These are phyloP conservation scores for Heterotilapia buettikoferi DNA, from an alignment of 2,113 vertebrate genomes.

Conservation along the genomic window DNA sequence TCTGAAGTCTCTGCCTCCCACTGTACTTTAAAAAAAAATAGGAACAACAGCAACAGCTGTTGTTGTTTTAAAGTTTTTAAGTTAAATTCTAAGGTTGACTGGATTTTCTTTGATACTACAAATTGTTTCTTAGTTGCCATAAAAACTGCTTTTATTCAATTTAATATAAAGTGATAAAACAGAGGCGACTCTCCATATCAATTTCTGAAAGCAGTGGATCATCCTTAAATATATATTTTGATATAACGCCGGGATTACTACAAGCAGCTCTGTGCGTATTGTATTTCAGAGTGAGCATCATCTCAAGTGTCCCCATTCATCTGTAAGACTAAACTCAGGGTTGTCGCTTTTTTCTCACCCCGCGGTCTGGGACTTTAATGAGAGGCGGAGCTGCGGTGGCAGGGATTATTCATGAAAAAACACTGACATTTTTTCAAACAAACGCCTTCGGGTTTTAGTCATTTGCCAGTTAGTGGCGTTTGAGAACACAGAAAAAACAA, in stretches of 20 bases:
- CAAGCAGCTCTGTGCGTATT: background rate
- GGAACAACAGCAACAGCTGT: background rate
- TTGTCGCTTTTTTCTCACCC: background rate
- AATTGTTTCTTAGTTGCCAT: background rate
- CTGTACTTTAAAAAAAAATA: background rate
- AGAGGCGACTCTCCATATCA: background rate
- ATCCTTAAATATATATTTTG: background rate
- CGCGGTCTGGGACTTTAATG: background rate
- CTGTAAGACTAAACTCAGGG: background rate
- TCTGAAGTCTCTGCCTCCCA: background rate
- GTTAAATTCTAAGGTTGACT: background rate
- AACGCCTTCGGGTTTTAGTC: background rate
- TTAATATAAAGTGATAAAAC: background rate
- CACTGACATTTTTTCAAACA: background rate
- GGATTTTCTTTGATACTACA: background rate
- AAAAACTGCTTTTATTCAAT: background rate
- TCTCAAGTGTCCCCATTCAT: background rate
- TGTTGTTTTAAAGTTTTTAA: background rate
- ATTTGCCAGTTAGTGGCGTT: background rate
- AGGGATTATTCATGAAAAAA: background rate
- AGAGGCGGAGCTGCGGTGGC: background rate
- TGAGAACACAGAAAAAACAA: background rate
- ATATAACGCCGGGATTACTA: background rate
- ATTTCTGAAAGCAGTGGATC: background rate
- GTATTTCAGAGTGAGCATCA: background rate